Evolutionary conservation across 2,888 invertebrate species (phyloP).

Genomic region (Noctua pronuba): DNA sequence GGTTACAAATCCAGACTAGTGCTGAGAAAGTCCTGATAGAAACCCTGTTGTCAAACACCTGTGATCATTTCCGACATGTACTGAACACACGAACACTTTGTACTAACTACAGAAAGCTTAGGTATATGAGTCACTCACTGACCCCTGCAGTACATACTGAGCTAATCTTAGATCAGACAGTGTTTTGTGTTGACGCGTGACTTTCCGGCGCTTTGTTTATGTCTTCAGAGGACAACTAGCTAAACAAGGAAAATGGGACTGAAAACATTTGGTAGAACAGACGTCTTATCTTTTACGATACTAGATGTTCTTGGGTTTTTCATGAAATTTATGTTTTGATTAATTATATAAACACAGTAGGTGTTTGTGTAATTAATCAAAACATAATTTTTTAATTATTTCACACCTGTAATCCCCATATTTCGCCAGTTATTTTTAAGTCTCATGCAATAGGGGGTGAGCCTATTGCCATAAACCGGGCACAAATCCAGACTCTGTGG

Average conservation of each 20-base stretch:
- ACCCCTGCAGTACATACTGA: neutral
- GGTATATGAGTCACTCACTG: neutral
- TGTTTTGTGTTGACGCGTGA: neutral
- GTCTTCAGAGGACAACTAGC: neutral
- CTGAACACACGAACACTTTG: neutral
- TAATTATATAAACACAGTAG: neutral
- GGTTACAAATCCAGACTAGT: neutral
- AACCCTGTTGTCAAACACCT: neutral
- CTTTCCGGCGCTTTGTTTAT: constrained; percentile 3
- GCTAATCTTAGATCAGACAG: constrained; percentile 22
- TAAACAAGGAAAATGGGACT: neutral
- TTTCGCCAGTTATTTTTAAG: neutral
- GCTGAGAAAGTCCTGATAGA: neutral
- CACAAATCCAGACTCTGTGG: neutral
- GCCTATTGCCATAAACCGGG: neutral
- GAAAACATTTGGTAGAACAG: neutral
- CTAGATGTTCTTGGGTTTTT: neutral
- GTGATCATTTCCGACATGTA: neutral
- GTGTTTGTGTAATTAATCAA: no score
- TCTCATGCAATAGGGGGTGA: neutral
- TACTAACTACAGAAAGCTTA: neutral
- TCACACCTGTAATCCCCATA: neutral
- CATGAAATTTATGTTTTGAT: neutral
- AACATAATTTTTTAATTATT: no score
- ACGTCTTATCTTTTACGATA: neutral